A percentile compares a stretch with the other conserved stretches of the same genome.
Evolutionary conservation across 2,113 vertebrate species (phyloP).

Genomic region (Carollia perspicillata): DNA sequence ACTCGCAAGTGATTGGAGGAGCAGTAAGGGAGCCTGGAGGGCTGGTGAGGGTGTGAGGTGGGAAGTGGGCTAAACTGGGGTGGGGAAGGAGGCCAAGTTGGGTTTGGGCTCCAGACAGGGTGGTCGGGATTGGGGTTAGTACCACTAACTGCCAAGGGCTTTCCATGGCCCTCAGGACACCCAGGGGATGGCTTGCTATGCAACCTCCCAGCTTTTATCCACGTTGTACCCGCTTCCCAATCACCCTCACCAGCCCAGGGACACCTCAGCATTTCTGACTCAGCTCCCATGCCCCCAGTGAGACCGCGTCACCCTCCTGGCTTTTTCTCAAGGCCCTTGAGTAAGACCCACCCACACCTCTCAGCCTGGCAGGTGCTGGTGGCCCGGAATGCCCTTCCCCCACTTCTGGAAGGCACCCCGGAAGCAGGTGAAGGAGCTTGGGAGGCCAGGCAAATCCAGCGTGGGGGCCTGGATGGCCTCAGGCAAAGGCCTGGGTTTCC

Average conservation of each 20-base stretch:
- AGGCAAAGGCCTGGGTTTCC: not conserved
- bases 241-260: not conserved
- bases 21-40: too few relatives aligned
- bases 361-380: not conserved
- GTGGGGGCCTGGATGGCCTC: not conserved
- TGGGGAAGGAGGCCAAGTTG: not conserved
- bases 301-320: not conserved
- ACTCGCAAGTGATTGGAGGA: not conserved
- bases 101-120: not conserved
- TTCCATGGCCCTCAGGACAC: not conserved
- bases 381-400: rapidly evolving
- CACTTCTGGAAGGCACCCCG: not conserved
- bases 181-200: not conserved
- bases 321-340: not conserved
- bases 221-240: not conserved
- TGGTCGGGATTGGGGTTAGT: not conserved
- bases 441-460: rapidly evolving
- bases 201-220: not conserved
- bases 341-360: not conserved
- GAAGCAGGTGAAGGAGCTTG: not conserved
- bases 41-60: not conserved
- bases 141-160: not conserved
- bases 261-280: not conserved
- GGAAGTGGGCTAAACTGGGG: not conserved
- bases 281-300: not conserved